These are phyloP conservation scores for Silurus asotus DNA, from an alignment of 2,113 vertebrate species.

Conservation along the genomic window DNA sequence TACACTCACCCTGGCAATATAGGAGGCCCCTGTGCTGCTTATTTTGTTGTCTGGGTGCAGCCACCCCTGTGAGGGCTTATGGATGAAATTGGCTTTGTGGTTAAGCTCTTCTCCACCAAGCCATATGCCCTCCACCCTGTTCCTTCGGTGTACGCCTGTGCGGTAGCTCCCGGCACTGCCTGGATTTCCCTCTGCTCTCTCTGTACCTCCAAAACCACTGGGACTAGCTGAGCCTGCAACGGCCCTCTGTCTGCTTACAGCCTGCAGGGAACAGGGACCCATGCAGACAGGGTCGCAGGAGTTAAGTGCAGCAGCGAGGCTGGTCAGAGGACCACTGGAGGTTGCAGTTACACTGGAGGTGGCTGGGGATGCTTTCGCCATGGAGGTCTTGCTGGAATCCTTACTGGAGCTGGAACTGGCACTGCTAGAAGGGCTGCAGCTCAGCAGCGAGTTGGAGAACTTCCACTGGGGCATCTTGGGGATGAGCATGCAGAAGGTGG, in stretches of 20 bases:
- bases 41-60: slow-evolving; percentile 89
- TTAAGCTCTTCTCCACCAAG: slow-evolving; percentile 80
- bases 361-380: slow-evolving; percentile 47
- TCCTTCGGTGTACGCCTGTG: slow-evolving; percentile 72
- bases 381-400: slow-evolving; percentile 68
- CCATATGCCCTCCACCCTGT: slow-evolving; percentile 75
- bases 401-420: slow-evolving; percentile 78
- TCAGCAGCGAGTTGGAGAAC: slow-evolving; percentile 85
- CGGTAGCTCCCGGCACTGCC: slow-evolving; percentile 59
- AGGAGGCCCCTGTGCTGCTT: slow-evolving; percentile 85
- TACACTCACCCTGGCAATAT: slow-evolving; percentile 90
- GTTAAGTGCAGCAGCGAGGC: slow-evolving; percentile 81
- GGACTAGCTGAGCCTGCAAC: slow-evolving; percentile 50
- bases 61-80: slow-evolving; percentile 96
- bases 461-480: slow-evolving; percentile 93
- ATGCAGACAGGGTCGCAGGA: slow-evolving; percentile 88
- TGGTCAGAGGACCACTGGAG: slow-evolving; percentile 72
- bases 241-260: slow-evolving; percentile 73
- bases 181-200: slow-evolving; percentile 63
- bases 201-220: slow-evolving; percentile 58
- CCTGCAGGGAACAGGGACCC: slow-evolving; percentile 83
- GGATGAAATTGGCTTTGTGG: slow-evolving; percentile 89
- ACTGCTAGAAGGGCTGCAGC: slow-evolving; percentile 81
- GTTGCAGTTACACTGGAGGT: slow-evolving; percentile 57
- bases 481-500: slow-evolving; percentile 92